phyloP scores from a whole-genome alignment of 2,113 vertebrate genomes.

The Eulemur rufifrons region DNA sequence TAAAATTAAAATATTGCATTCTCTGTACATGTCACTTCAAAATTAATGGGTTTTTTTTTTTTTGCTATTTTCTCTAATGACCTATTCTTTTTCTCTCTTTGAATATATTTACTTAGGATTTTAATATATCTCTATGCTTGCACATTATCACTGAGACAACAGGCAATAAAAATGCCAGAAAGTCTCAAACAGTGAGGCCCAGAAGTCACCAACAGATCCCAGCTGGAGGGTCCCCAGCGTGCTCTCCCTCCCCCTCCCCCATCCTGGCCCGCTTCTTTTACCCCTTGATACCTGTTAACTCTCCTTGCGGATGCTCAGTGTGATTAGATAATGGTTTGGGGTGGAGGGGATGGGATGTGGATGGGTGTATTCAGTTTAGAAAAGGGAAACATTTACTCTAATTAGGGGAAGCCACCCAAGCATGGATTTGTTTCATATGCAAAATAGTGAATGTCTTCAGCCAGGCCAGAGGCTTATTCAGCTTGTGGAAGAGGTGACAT shows the following conservation, averaged over 20 bases:
- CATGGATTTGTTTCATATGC: background rate
- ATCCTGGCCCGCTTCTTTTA: background rate
- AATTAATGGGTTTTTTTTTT: background rate
- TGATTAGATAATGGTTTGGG: slow-evolving; percentile 69
- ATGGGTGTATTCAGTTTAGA: background rate
- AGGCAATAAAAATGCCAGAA: slow-evolving; percentile 86
- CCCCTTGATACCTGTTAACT: slow-evolving; percentile 12
- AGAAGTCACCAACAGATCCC: slow-evolving; percentile 80
- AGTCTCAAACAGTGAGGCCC: slow-evolving; percentile 79
- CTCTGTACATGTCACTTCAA: slow-evolving; percentile 30
- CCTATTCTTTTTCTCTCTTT: slow-evolving; percentile 54
- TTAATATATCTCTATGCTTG: slow-evolving; percentile 80
- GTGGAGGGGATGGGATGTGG: too few species aligned
- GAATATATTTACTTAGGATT: slow-evolving; percentile 68
- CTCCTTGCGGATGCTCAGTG: slow-evolving; percentile 48
- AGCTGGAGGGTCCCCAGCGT: slow-evolving; percentile 72
- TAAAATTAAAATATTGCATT: slow-evolving; percentile 53
- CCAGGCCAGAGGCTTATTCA: background rate
- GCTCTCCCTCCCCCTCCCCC: background rate
- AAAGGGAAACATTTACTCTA: slow-evolving; percentile 48
- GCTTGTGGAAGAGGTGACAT: background rate
- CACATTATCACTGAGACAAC: slow-evolving; percentile 84
- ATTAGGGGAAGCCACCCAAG: slow-evolving; percentile 44
- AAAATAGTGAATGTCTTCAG: background rate
- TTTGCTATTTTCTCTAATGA: slow-evolving; percentile 66